Evolutionary conservation across 37 sponge, comb jelly and placozoan species (phyloP), one percentile per base, ranked within the genome.

Genomic region (Crambe crambe): DNA sequence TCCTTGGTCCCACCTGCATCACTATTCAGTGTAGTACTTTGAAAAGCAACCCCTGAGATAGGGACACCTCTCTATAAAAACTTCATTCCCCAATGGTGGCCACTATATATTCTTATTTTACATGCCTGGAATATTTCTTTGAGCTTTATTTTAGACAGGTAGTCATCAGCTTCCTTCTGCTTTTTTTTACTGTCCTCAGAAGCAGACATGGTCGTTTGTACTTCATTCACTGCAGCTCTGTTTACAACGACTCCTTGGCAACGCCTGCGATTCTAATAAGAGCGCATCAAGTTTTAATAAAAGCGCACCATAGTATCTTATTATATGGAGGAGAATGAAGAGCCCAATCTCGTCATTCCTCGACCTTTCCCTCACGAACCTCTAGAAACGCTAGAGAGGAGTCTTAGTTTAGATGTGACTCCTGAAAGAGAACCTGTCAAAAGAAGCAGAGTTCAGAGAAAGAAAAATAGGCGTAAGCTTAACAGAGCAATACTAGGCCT

Each of bases 51-150:
- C n/a, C n/a, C n/a, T n/a, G n/a, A n/a, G n/a, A n/a, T n/a, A n/a
- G n/a, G n/a, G n/a, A n/a, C n/a, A n/a, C n/a, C n/a, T n/a, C n/a
- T n/a, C n/a, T n/a, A n/a, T n/a, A n/a, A n/a, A n/a, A n/a, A n/a
- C n/a, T n/a, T n/a, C n/a, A n/a, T n/a, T n/a, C n/a, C n/a, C n/a
- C n/a, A n/a, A n/a, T n/a, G 1, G 26, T 34, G 6, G 41, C 0
- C 32, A n/a, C 8, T 27, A 68, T 27, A 17, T 37, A 58, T 5
- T 18, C 37, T 6, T 68, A 23, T 4, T 4, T 70, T 68, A 61
- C 30, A 39, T 62, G 72, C 89, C 83, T 88, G 89, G 42, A 88
- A 88, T 0, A 88, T n/a, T 63, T 88, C 79, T 66, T 65, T 77
- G 22, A 88, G 66, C 27, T 78, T 88, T 71, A 82, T 77, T 43